Conservation (phyloP, 30 jellyfish, hydroid and myxozoan genomes). For the Aurelia sp. region DNA sequence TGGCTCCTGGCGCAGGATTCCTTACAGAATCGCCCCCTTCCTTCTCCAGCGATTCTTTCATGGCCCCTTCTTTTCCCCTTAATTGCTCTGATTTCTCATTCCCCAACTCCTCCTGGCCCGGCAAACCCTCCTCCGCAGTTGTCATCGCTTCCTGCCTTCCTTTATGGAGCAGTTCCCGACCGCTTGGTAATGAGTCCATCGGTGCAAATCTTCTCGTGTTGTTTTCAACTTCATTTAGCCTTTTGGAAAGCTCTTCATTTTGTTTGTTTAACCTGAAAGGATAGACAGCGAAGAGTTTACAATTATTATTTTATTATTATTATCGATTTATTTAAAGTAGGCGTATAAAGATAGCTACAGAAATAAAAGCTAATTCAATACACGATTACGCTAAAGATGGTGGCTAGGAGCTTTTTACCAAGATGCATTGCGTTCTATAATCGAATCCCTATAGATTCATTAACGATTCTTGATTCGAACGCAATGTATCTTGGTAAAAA, state of each 20-base stretch:
- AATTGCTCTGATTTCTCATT: not conserved
- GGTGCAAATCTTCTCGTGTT: not conserved
- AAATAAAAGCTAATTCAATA: no score
- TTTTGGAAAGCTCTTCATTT: constrained; percentile 18
- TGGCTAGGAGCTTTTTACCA: no score
- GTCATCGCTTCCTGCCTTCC: not conserved
- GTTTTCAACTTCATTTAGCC: constrained; percentile 17
- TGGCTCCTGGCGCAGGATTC: no score
- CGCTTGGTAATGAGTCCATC: constrained; percentile 34
- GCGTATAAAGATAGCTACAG: no score
- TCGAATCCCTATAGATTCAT: no score
- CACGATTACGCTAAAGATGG: no score
- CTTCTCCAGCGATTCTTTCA: not conserved
- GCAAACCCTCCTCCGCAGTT: not conserved
- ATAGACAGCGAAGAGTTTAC: not conserved
- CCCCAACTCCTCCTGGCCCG: not conserved
- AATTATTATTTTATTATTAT: no score
- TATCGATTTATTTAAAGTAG: no score
- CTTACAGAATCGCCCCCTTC: not conserved
- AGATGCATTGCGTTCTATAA: no score
- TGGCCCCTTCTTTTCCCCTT: not conserved
- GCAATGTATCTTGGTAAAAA: no score
- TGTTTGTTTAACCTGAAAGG: not conserved
- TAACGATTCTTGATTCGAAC: no score
- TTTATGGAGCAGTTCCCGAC: constrained; percentile 19